Percentiles rank a stretch among this genome's conserved stretches.
phyloP scores from a whole-genome alignment of 2,888 invertebrate genomes.

The Cremastobaeus sp. region DNA sequence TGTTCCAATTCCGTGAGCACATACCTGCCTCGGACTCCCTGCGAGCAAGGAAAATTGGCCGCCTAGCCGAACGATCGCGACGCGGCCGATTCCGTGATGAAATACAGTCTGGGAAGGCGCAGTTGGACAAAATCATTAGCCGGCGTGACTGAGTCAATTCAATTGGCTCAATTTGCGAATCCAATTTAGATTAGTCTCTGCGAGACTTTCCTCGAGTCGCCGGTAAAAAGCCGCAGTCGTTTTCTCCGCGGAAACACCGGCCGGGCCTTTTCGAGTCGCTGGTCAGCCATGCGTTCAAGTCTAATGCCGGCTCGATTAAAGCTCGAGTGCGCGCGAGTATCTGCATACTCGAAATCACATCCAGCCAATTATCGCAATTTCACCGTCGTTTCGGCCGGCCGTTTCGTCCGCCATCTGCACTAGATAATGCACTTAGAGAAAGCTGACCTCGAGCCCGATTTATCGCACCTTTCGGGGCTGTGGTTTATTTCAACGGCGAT shows the following conservation, averaged over 20 bases:
- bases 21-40: constrained; percentile 15
- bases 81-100: constrained; percentile 2
- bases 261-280: constrained; percentile 27
- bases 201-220: too few species aligned
- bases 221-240: constrained; percentile 15
- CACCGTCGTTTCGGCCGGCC: constrained; percentile 20
- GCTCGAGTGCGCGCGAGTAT: constrained; percentile 15
- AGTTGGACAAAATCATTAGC: too few species aligned
- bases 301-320: constrained; percentile 20
- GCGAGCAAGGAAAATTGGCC: constrained; percentile 1
- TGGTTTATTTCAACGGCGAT: constrained; percentile 18
- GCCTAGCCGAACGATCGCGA: background rate
- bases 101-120: too few species aligned
- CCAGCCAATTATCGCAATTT: constrained; percentile 45
- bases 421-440: constrained; percentile 27
- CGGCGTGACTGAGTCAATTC: too few species aligned
- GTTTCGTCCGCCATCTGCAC: constrained; percentile 15
- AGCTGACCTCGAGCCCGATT: constrained; percentile 36
- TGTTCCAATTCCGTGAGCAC: constrained; percentile 27
- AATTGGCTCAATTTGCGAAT: too few species aligned
- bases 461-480: constrained; percentile 25
- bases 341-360: constrained; percentile 33
- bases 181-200: too few species aligned
- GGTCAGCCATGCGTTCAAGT: constrained; percentile 48
- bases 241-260: constrained; percentile 35